Base-by-base conservation (phyloP, 1,140 invertebrate genomes). In the Coptotermes formosanus region DNA sequence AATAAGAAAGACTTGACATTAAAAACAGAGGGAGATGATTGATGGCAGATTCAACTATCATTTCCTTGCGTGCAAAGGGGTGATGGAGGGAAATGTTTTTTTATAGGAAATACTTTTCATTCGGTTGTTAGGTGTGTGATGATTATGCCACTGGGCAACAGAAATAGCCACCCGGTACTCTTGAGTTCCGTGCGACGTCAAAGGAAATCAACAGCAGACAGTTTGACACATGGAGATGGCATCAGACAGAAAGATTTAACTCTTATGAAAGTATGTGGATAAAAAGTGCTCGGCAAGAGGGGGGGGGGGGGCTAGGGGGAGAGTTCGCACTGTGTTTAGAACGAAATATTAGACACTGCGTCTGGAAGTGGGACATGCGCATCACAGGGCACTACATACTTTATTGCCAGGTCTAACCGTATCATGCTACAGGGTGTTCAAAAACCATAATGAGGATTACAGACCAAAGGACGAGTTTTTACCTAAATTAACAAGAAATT, bases 1-100 rank as follows among this genome's bases (percentile, higher is more conserved):
- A 75, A 30, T 75, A 75, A 75, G 82, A 83, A 45, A 44, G 43
- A 43, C 82, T 83, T 83, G 82, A 83, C 82, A 83, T 83, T 83
- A 83, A 83, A 83, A 83, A 83, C 82, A 83, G 43, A 16, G n/a
- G 25, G 11, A 19, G 32, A 83, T 83, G 82, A 83, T 83, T 83
- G 82, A 83, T 83, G 82, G 82, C 82, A 44, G 43, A 52, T 45
- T 75, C 64, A 75, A 14, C 25, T 75, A 75, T 30, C 25, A 75
- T 25, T 75, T 75, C 64, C 64, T n/a, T 44, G 32, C 23, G 23
- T 30, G 30, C 82, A 83, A 32, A 83, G 30, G 82, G n/a, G 8
- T 82, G 19, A 21, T 16, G 64, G n/a, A 30, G 64, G 64, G n/a
- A 8, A 25, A 16, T 25, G 64, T 21, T 64, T 64, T 75, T 75